Conservation (phyloP, 1,140 invertebrate species). For the Megathymus violae region DNA sequence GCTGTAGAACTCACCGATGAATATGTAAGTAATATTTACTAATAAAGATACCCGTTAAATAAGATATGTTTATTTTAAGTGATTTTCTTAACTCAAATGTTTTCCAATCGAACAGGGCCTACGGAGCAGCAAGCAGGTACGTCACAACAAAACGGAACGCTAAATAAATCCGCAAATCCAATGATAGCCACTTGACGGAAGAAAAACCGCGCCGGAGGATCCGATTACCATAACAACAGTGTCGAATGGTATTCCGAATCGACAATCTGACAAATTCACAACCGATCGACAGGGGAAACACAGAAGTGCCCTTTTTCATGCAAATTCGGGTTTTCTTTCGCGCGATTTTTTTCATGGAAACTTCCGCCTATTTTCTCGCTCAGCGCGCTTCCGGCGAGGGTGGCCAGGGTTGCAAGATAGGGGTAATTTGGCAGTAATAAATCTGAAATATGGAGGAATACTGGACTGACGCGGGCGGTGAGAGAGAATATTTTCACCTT, state of each 20-base stretch:
- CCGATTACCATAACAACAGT: constrained; percentile 74
- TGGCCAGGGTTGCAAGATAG: constrained; percentile 34
- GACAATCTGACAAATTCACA: constrained; percentile 79
- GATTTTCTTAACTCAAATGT: too few relatives aligned
- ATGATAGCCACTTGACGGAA: constrained; percentile 30
- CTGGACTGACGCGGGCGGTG: not conserved
- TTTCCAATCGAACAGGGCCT: too few relatives aligned
- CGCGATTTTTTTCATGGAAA: constrained; percentile 65
- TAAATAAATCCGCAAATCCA: constrained; percentile 28
- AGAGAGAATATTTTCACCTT: constrained; percentile 12
- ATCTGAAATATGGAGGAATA: constrained; percentile 11
- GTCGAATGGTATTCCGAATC: constrained; percentile 63
- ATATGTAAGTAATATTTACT: too few relatives aligned
- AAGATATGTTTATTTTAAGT: too few relatives aligned
- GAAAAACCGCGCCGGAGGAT: constrained; percentile 16
- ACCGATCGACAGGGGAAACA: constrained; percentile 62
- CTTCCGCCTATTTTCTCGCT: constrained; percentile 80
- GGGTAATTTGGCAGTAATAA: constrained; percentile 20
- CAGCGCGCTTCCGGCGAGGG: constrained; percentile 70
- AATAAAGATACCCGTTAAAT: too few relatives aligned
- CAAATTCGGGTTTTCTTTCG: constrained; percentile 73
- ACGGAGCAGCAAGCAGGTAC: too few relatives aligned
- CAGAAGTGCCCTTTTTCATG: constrained; percentile 77
- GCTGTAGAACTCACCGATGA: too few relatives aligned
- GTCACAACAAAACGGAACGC: constrained; percentile 18